Percentiles rank a stretch among this genome's conserved stretches.
Conservation (phyloP, 1,140 invertebrate species). For the Eriocheir sinensis region DNA sequence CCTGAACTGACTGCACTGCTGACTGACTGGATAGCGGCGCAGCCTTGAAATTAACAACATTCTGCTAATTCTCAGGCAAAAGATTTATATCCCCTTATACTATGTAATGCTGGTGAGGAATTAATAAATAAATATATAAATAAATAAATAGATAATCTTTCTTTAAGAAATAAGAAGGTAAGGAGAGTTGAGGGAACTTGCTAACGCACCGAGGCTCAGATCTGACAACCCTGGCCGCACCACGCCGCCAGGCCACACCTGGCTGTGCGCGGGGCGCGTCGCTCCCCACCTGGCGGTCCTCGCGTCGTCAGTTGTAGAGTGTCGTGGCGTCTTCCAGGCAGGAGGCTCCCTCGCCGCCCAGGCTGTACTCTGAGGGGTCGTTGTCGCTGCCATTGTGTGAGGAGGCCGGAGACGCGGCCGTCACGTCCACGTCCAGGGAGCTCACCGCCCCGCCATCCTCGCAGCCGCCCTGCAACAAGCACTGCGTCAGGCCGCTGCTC, state of each 20-base stretch:
- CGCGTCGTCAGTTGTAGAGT: too few species aligned
- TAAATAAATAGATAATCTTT: too few species aligned
- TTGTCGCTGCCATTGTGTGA: slow-evolving; percentile 32
- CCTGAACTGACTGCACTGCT: too few species aligned
- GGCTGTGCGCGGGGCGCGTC: background rate
- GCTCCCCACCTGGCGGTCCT: background rate
- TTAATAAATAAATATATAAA: too few species aligned
- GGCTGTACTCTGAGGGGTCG: background rate
- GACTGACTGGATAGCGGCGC: too few species aligned
- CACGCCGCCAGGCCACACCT: background rate
- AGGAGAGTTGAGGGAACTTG: too few species aligned
- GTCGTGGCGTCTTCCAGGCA: background rate
- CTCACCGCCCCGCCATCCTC: background rate
- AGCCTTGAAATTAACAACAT: too few species aligned
- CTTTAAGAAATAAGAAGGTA: too few species aligned
- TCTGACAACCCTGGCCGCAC: background rate
- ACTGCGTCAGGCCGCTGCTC: background rate
- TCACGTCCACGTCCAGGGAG: background rate
- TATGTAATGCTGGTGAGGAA: too few species aligned
- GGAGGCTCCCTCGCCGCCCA: background rate
- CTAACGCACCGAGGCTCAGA: too few species aligned
- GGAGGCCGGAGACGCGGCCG: background rate
- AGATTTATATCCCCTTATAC: too few species aligned
- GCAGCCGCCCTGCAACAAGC: background rate
- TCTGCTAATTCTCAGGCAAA: too few species aligned